Base-by-base conservation (phyloP, 2,888 invertebrate genomes). In the Oscheius sp. region DNA sequence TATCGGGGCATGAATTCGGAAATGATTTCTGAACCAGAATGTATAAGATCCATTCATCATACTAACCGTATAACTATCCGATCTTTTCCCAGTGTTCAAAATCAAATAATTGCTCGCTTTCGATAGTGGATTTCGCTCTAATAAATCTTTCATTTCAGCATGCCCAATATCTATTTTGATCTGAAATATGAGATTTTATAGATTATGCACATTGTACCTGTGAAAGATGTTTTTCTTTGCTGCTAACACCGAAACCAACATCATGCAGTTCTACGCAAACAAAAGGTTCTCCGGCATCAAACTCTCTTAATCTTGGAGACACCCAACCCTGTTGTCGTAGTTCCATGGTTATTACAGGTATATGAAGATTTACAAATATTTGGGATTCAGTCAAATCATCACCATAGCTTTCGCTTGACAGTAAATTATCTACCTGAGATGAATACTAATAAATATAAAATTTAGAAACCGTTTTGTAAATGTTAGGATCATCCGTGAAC, bases 181-280 rank as follows among this genome's bases (percentile, higher is more conserved):
- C 81, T 83, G 70, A 71, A 59, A 43, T 45, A 25, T 29, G 5
- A 29, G 29, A 12, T 43, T n/a, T 49, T 25, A 27, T 3, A 23
- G 6, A 6, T 6, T 41, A 16, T 25, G 13, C 3, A 29, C 16
- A 23, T 2, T 56, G 21, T 13, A 71, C 73, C 61, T 59, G 61
- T 1, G 82, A 84, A 52, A 85, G 43, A 49, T 75, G 70, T 23
- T 77, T 77, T 41, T 85, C 85, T 25, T 83, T 84, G 43, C 80
- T 83, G 16, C 76, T 75, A 7, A 84, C 75, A 7, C 76, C 81
- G 12, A 85, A 71, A n/a, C 74, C 63, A 41, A 84, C 76, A 13
- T 76, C 73, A 1, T 80, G 74, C 2, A 84, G 64, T 23, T 76
- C 75, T 27, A 82, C 73, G 45, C 78, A 77, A n/a, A 84, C 82